phyloP scores from a whole-genome alignment of 2,113 vertebrate species.

The Pogona vitticeps region DNA sequence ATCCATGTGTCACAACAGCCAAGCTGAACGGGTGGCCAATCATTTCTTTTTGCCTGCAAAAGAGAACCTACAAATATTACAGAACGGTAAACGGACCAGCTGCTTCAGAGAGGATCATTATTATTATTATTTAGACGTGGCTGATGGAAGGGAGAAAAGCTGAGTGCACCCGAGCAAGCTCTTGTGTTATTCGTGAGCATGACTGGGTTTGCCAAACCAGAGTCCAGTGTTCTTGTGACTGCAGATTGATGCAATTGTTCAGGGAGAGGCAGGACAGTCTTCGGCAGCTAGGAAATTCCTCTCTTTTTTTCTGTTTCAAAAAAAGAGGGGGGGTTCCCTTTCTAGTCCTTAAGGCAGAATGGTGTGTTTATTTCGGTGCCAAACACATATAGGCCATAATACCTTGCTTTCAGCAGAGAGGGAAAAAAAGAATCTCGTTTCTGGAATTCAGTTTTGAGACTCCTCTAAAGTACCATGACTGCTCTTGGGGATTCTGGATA shows the following conservation, averaged over 20 bases:
- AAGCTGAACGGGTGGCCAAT: constrained; percentile 38
- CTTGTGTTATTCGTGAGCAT: too few species aligned
- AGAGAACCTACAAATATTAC: constrained; percentile 70
- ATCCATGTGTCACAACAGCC: constrained; percentile 35
- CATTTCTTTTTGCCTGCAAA: constrained; percentile 13
- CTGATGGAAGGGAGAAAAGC: background rate
- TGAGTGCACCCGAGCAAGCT: background rate
- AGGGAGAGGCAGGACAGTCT: background rate
- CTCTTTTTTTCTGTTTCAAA: background rate
- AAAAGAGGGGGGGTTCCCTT: too few species aligned
- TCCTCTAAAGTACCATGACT: too few species aligned
- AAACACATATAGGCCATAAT: too few species aligned
- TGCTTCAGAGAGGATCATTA: background rate
- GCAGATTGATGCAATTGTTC: too few species aligned
- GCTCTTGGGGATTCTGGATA: too few species aligned
- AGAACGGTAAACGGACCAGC: constrained; percentile 46
- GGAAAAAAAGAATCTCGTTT: too few species aligned
- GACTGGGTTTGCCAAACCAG: background rate
- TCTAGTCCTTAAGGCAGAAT: background rate
- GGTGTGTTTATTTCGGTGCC: background rate
- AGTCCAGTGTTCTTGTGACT: background rate
- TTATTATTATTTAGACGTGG: background rate
- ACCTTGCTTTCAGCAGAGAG: too few species aligned
- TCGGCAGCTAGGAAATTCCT: background rate
- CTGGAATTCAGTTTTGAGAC: too few species aligned